Evolutionary conservation across 2,888 invertebrate species (phyloP).

Genomic region (Thymelicus acteon): DNA sequence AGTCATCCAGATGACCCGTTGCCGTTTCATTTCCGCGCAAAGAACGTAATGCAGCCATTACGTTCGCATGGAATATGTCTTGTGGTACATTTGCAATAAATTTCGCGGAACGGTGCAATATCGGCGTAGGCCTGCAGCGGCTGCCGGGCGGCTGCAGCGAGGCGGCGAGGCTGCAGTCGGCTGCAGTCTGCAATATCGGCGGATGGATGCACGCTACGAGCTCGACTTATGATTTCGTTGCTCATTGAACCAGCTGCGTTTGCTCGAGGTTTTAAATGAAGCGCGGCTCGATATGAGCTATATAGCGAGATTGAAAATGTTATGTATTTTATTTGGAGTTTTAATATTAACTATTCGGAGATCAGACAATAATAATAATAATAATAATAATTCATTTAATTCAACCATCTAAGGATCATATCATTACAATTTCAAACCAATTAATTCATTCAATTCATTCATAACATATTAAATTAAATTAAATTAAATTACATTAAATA

Average conservation of each 20-base stretch:
- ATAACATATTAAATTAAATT: too few relatives aligned
- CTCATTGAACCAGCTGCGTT: constrained; percentile 41
- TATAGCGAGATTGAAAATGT: not conserved
- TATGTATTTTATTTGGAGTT: not conserved
- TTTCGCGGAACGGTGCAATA: constrained; percentile 29
- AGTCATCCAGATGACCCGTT: not conserved
- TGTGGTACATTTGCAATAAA: constrained; percentile 23
- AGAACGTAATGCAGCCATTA: not conserved
- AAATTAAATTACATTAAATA: too few relatives aligned
- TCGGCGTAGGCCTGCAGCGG: constrained; percentile 33
- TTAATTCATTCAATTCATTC: too few relatives aligned
- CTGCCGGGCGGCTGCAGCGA: constrained; percentile 33
- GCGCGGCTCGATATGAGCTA: not conserved
- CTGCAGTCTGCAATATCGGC: constrained; percentile 8
- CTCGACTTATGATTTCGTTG: constrained; percentile 57
- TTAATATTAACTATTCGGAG: too few relatives aligned
- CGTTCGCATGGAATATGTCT: constrained; percentile 11
- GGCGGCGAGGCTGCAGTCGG: too few relatives aligned
- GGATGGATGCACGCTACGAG: constrained; percentile 18
- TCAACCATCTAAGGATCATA: too few relatives aligned
- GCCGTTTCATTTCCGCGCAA: not conserved
- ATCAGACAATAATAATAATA: too few relatives aligned
- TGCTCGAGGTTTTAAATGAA: constrained; percentile 1
- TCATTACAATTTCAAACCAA: too few relatives aligned
- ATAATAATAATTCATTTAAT: too few relatives aligned